phyloP scores from a whole-genome alignment of 2,797 vertebrate genomes.

The Mallotus villosus region DNA sequence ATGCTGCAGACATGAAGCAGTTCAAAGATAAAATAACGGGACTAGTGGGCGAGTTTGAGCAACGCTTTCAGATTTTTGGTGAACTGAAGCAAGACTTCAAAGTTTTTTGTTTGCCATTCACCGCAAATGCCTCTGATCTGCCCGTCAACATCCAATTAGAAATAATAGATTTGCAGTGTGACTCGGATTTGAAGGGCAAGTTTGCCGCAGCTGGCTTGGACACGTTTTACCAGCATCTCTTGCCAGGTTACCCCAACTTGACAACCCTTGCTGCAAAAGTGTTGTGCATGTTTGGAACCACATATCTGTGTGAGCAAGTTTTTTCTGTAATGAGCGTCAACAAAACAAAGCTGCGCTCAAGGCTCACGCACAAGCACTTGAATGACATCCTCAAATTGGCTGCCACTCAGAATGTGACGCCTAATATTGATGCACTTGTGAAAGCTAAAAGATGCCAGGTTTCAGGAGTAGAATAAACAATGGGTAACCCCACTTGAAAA shows the following conservation, averaged over 20 bases:
- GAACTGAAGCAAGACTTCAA: conserved; percentile 32
- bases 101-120: conserved; percentile 25
- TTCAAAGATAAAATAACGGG: background rate
- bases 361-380: conserved; percentile 35
- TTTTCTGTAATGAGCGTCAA: conserved; percentile 45
- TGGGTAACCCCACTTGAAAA: background rate
- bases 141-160: conserved; percentile 32
- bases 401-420: conserved; percentile 25
- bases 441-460: conserved; percentile 30
- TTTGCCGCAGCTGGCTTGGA: conserved; percentile 21
- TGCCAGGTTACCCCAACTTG: conserved; percentile 30
- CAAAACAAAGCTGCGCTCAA: conserved; percentile 36
- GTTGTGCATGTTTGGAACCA: conserved; percentile 41
- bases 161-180: conserved; percentile 41
- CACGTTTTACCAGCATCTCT: conserved; percentile 40
- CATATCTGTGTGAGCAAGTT: conserved; percentile 43
- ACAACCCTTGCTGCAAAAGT: conserved; percentile 34
- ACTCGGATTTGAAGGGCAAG: conserved; percentile 33
- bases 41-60: conserved; percentile 36
- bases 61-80: conserved; percentile 37
- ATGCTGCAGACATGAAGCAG: background rate
- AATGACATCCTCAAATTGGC: conserved; percentile 30
- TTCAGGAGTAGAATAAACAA: conserved; percentile 7
- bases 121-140: conserved; percentile 18
- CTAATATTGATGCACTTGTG: conserved; percentile 32